Evolutionary conservation across 2,113 vertebrate species (phyloP).

Genomic region (Osmerus mordax): DNA sequence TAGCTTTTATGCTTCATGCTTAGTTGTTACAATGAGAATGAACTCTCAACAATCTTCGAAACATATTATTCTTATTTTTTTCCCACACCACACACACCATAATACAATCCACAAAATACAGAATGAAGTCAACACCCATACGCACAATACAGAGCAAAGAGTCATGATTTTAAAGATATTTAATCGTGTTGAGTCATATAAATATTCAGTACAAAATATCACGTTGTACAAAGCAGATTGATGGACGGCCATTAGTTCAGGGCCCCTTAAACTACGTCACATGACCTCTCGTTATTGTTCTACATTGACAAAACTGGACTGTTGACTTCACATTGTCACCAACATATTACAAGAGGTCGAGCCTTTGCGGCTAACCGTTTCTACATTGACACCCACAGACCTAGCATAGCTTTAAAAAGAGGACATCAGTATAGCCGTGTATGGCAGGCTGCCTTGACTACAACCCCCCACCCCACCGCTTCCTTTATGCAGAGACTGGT

Average conservation of each 20-base stretch:
- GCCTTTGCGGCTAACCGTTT: slow-evolving; percentile 47
- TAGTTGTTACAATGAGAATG: not conserved
- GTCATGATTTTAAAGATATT: slow-evolving; percentile 68
- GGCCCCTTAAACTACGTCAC: slow-evolving; percentile 72
- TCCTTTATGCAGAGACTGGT: not conserved
- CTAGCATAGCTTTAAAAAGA: slow-evolving; percentile 46
- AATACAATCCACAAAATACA: too few relatives aligned
- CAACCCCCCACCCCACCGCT: not conserved
- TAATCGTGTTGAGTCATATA: slow-evolving; percentile 93
- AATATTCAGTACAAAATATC: slow-evolving; percentile 98
- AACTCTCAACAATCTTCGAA: not conserved
- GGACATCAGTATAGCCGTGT: slow-evolving; percentile 23
- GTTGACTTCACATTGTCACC: slow-evolving; percentile 70
- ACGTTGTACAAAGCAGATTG: slow-evolving; percentile 89
- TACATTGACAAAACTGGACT: slow-evolving; percentile 64
- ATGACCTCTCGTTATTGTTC: slow-evolving; percentile 68
- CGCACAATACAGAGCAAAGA: not conserved
- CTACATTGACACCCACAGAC: slow-evolving; percentile 65
- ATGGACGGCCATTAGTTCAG: slow-evolving; percentile 66
- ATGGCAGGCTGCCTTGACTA: not conserved
- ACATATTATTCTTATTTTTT: not conserved
- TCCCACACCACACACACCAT: too few relatives aligned
- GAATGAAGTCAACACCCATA: too few relatives aligned
- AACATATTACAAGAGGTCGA: slow-evolving; percentile 54
- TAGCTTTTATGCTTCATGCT: not conserved